Percentiles rank a stretch among this genome's conserved stretches.
phyloP scores from a whole-genome alignment of 2,888 invertebrate genomes.

The Desoria tigrina region DNA sequence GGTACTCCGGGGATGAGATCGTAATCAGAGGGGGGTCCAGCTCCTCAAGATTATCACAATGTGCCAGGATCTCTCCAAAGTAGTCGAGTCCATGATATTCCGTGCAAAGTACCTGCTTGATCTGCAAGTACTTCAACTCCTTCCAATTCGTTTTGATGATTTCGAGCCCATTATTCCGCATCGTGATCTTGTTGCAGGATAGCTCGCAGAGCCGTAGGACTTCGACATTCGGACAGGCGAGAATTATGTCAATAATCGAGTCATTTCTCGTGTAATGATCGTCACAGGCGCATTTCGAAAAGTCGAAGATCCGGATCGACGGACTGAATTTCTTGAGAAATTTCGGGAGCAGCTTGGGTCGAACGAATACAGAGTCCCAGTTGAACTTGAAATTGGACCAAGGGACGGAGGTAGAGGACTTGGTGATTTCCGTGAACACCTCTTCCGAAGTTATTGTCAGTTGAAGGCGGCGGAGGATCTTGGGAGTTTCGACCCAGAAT shows the following conservation, averaged over 20 bases:
- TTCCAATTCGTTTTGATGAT: background rate
- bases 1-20: conserved; percentile 1
- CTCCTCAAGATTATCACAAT: background rate
- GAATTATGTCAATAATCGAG: background rate
- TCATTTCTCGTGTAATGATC: background rate
- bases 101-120: background rate
- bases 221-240: background rate
- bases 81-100: conserved; percentile 1
- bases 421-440: background rate
- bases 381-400: conserved; percentile 6
- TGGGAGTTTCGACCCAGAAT: background rate
- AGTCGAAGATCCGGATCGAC: background rate
- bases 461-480: background rate
- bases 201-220: background rate
- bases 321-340: background rate
- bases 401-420: background rate
- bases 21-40: conserved; percentile 3
- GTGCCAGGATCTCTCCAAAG: background rate
- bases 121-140: background rate
- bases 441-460: background rate
- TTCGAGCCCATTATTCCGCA: background rate
- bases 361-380: background rate
- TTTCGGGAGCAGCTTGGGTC: background rate
- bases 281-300: background rate
- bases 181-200: background rate